Evolutionary conservation across 2,113 vertebrate genomes (phyloP).

Genomic region (Chrysemys picta): DNA sequence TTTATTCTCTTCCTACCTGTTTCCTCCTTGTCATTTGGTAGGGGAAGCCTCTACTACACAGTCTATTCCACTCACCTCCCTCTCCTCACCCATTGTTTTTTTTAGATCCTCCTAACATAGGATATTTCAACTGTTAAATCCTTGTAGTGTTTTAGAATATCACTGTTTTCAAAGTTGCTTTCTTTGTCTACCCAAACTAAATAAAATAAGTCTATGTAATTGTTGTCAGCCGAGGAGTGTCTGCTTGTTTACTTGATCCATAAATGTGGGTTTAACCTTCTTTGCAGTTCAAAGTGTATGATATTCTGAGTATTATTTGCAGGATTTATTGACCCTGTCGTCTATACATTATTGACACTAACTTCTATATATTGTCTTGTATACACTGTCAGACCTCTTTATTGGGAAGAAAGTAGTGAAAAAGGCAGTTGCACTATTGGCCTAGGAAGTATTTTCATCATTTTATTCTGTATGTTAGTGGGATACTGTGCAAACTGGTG

Average conservation of each 20-base stretch:
- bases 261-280: background rate
- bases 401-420: background rate
- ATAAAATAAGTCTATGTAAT: background rate
- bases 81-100: background rate
- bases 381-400: background rate
- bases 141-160: background rate
- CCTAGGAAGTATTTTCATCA: no score
- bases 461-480: rapidly evolving
- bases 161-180: background rate
- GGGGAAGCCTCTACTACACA: background rate
- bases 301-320: background rate
- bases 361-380: background rate
- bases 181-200: rapidly evolving
- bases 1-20: background rate
- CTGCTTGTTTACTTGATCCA: background rate
- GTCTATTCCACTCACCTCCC: background rate
- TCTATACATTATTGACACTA: background rate
- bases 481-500: background rate
- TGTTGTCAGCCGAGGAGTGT: background rate
- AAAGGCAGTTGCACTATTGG: background rate
- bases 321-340: no score
- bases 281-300: background rate
- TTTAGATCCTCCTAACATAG: no score
- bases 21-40: background rate
- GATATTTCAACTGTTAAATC: no score